Base-by-base conservation (phyloP, 2,797 vertebrate genomes). In the Lerista edwardsae region DNA sequence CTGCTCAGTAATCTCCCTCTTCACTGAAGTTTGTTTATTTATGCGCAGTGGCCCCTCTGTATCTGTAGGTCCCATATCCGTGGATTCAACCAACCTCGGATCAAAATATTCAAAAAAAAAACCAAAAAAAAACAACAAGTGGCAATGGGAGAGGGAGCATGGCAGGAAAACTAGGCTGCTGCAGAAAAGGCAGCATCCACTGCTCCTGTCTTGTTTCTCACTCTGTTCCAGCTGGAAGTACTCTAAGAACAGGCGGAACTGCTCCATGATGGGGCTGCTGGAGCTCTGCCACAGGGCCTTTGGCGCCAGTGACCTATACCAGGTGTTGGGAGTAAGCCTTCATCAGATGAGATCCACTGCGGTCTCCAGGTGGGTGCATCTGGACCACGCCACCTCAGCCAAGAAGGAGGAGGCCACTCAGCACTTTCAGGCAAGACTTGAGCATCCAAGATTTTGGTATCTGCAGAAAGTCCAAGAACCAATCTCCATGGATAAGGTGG, bases 351-450 rank as follows among this genome's bases (percentile, higher is more conserved):
- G 81, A 91, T 98, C 86, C 97, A 97, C n/a, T n/a, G n/a, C n/a
- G 88, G 95, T 95, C 85, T 98, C 98, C 1, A 96, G 98, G 36
- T 94, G 87, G 61, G 96, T 98, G 0, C 98, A 98, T 51, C 98
- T 98, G 0, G 98, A 98, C 94, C 95, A 97, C 39, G 97, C 96
- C 10, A 94, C 94, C 1, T 92, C 96, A 4, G 95, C 91, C 55
- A 31, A 68, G 4, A 95, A 95, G 84, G 96, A 96, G 69, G 91
- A 88, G 9, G 41, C 41, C 9, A 44, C 41, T 0, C 95, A 95
- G 83, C 97, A 96, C 39, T 98, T 98, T 87, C 98, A 98, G 97
- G 98, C 98, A 75, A 39, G 68, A 51, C 9, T 2, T 51, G 47
- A 9, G 9, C 47, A 6, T 51, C 47, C 14, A 12, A 7, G 12